Evolutionary conservation across 92 coral and sea anemone species (phyloP).

Genomic region (Heliopora coerulea): DNA sequence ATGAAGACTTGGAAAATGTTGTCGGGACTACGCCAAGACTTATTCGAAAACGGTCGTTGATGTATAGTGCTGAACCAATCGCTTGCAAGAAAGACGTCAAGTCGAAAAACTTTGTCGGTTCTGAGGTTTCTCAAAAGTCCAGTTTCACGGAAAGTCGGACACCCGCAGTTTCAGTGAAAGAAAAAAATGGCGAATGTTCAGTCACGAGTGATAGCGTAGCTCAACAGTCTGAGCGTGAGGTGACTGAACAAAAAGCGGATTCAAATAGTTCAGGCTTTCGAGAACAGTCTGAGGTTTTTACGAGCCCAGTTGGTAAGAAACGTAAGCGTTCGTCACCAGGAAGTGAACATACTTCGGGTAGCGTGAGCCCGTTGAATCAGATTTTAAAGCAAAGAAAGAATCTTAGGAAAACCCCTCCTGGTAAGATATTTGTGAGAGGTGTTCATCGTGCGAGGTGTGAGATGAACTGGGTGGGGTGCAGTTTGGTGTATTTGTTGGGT

Average conservation of each 20-base stretch:
- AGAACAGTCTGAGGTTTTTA: conserved; percentile 40
- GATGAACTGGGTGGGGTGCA: too few species aligned
- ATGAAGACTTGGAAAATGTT: conserved; percentile 22
- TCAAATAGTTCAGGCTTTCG: not conserved
- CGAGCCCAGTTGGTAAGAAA: conserved; percentile 40
- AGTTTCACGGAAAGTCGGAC: not conserved
- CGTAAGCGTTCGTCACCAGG: conserved; percentile 56
- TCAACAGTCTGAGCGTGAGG: not conserved
- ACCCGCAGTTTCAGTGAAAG: not conserved
- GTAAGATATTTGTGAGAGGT: too few species aligned
- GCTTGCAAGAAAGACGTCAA: not conserved
- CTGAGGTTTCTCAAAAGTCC: not conserved
- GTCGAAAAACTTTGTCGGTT: not conserved
- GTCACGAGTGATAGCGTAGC: not conserved
- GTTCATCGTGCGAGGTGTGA: too few species aligned
- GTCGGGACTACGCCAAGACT: conserved; percentile 15
- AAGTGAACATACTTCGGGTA: conserved; percentile 46
- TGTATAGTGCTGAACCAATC: conserved; percentile 1
- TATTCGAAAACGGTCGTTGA: not conserved
- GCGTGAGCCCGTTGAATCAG: conserved; percentile 85
- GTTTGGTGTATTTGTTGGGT: too few species aligned
- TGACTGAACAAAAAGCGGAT: not conserved
- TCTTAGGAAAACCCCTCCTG: conserved; percentile 44
- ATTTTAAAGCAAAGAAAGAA: conserved; percentile 87
- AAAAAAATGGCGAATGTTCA: not conserved